phyloP scores from a whole-genome alignment of 2,797 vertebrate species.

The Sebastes aleutianus region DNA sequence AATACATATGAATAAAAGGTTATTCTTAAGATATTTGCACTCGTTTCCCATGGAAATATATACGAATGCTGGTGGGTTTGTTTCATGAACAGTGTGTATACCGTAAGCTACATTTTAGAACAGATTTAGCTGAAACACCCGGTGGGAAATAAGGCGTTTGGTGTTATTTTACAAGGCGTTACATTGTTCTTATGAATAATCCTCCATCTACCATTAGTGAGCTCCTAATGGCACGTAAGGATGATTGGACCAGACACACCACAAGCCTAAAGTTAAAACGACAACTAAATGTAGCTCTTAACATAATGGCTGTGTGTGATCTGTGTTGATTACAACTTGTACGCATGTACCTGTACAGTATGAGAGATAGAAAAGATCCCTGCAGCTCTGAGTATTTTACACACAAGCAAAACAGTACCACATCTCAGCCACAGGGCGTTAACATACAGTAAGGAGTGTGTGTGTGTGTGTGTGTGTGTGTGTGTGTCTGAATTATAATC shows the following conservation, averaged over 20 bases:
- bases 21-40: not conserved
- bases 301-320: not conserved
- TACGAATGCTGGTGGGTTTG: not conserved
- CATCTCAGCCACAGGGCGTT: conserved; percentile 18
- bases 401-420: conserved; percentile 12
- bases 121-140: conserved; percentile 13
- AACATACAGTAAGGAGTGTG: conserved; percentile 9
- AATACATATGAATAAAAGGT: not conserved
- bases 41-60: conserved; percentile 4
- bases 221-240: conserved; percentile 1
- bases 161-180: conserved; percentile 33
- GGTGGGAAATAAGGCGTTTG: conserved; percentile 36
- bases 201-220: not conserved
- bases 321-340: not conserved
- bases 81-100: conserved; percentile 1
- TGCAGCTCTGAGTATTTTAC: not conserved
- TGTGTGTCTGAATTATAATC: conserved; percentile 9
- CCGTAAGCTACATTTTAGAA: conserved; percentile 27
- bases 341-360: conserved; percentile 5
- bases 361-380: not conserved
- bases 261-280: not conserved
- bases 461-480: conserved; percentile 8
- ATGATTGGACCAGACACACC: not conserved
- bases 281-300: conserved; percentile 15
- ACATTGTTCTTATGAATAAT: not conserved